phyloP scores from a whole-genome alignment of 1,140 invertebrate genomes.

The Cherax destructor region DNA sequence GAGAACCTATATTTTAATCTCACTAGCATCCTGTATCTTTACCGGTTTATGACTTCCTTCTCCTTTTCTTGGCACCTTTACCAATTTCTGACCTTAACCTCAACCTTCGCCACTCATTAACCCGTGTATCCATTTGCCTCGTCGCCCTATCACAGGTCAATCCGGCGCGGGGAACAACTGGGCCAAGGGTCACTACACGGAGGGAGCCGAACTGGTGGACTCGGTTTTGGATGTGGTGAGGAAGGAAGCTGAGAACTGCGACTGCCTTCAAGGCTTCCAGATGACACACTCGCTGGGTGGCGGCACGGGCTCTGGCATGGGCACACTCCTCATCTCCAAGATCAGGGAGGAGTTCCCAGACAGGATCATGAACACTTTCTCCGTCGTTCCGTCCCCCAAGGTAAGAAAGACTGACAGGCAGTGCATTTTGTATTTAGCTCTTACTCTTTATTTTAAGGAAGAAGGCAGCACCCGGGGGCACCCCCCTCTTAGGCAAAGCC shows the following conservation, averaged over 20 bases:
- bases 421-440: no score
- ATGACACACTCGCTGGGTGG: conserved; percentile 61
- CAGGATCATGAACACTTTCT: conserved; percentile 67
- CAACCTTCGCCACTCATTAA: no score
- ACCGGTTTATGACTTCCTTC: no score
- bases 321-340: conserved; percentile 61
- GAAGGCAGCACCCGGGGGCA: no score
- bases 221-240: conserved; percentile 61
- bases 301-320: conserved; percentile 56
- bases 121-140: no score
- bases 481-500: no score
- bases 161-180: conserved; percentile 65
- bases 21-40: no score
- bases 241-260: conserved; percentile 62
- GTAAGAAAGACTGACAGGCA: background rate
- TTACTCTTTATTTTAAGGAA: no score
- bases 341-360: conserved; percentile 62
- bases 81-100: no score
- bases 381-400: conserved; percentile 57
- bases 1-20: no score
- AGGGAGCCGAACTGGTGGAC: conserved; percentile 57
- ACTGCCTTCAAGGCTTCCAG: conserved; percentile 59
- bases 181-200: conserved; percentile 66
- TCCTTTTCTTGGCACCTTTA: no score
- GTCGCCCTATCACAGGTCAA: conserved; percentile 25